Conservation (phyloP, 2,797 vertebrate genomes). For the Artibeus lituratus region DNA sequence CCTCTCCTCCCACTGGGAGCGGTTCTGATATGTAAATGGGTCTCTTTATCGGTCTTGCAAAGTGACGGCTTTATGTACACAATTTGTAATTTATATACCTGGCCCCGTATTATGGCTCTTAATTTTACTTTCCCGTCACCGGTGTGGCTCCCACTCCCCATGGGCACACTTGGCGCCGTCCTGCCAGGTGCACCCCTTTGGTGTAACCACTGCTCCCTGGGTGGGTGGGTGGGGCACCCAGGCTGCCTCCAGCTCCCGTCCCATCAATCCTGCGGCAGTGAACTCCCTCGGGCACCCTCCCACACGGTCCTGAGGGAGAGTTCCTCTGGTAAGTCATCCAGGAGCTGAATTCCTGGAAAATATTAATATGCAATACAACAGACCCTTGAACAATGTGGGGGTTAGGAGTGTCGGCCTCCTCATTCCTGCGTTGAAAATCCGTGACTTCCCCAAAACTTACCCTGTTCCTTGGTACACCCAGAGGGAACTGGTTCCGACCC, state of each 20-base stretch:
- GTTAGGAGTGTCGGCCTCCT: background rate
- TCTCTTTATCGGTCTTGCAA: background rate
- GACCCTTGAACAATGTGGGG: background rate
- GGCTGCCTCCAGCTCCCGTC: background rate
- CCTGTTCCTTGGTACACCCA: background rate
- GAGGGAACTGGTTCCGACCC: background rate
- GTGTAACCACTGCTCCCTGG: background rate
- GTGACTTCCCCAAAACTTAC: background rate
- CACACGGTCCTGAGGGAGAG: fast-evolving
- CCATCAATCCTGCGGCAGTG: too few species aligned
- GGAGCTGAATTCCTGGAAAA: background rate
- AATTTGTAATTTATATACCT: background rate
- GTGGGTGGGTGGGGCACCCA: too few species aligned
- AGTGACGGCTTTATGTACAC: background rate
- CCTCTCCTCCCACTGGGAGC: background rate
- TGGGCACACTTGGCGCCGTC: background rate
- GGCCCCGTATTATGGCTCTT: background rate
- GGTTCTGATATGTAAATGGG: background rate
- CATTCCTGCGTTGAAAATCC: background rate
- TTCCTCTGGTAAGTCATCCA: background rate
- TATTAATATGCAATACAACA: too few species aligned
- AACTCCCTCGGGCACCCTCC: fast-evolving
- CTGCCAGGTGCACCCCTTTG: fast-evolving
- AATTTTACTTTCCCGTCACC: background rate
- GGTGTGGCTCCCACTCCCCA: background rate